Base-by-base conservation (phyloP, 2,113 vertebrate species). In the Haliaeetus leucogaster region DNA sequence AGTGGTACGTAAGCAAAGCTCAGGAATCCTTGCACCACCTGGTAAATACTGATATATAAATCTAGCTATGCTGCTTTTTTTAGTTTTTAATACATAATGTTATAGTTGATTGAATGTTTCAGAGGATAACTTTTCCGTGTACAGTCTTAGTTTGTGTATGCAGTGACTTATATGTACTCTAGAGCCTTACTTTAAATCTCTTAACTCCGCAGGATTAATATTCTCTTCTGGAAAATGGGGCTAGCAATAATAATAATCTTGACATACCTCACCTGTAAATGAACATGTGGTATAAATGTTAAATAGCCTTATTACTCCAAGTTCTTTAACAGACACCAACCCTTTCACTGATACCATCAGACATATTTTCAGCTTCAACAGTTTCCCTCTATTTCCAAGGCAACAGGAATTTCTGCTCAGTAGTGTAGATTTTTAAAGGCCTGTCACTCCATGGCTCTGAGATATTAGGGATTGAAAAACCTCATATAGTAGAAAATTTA, bases 371-470 rank as follows among this genome's bases (percentile, higher is more conserved):
- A 91, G 59, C 85, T 89, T 93, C 90, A 95, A 53, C 25, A 76
- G 38, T 96, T 96, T 90, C 43, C 52, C 56, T 79, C 34, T 80
- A 97, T 97, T 95, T 90, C 95, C 68, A 88, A 93, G 92, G 90
- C 72, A 96, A 91, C 90, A 78, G 68, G 43, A 82, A 58, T 27
- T 92, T 92, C 45, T 86, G 30, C 30, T 92, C 58, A 65, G 55
- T 66, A 79, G 29, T 83, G 68, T 70, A n/a, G 62, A 58, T 53
- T 80, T 79, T 96, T 89, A 61, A 93, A 94, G 67, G 42, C 77
- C 84, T 89, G 38, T 81, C 56, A 86, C 38, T 71, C 36, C 32
- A 63, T 53, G 42, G 21, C 23, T 93, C 30, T 86, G 52, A 93
- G 68, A 90, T 89, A 94, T 45, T 70, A 70, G 12, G 48, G 81